Conservation (phyloP, 2,797 vertebrate genomes). For the Vipera ursinii region DNA sequence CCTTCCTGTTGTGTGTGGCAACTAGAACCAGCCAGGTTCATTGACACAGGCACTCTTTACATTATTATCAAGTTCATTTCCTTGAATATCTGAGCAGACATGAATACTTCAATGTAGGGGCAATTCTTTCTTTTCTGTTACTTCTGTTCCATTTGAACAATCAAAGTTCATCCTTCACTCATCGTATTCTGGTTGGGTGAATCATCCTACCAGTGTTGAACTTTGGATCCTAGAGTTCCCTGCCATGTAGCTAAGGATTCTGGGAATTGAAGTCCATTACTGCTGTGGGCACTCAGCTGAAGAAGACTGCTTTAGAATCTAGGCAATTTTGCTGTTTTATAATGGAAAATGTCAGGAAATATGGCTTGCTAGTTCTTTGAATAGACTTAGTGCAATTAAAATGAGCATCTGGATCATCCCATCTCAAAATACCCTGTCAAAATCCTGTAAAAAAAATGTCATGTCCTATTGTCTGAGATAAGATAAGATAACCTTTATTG, state of each 20-base stretch:
- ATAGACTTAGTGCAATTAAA: background rate
- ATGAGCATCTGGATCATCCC: background rate
- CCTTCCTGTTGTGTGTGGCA: no score
- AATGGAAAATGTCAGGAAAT: background rate
- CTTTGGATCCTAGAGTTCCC: background rate
- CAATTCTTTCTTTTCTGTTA: background rate
- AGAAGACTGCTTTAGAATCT: background rate
- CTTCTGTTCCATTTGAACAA: background rate
- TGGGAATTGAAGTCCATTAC: background rate
- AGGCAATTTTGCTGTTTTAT: background rate
- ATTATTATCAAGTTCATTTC: background rate
- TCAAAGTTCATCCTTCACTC: background rate
- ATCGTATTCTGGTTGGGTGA: background rate
- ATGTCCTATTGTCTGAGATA: background rate
- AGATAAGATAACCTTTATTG: no score
- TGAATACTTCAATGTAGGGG: background rate
- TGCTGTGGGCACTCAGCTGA: background rate
- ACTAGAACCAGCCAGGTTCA: no score
- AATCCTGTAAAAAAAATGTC: background rate
- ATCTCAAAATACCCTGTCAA: background rate
- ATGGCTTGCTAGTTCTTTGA: background rate
- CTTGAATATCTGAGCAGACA: background rate
- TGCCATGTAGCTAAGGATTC: background rate
- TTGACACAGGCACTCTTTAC: background rate
- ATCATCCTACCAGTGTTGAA: background rate